Evolutionary conservation across 1,140 invertebrate species (phyloP).

Genomic region (Agrilus planipennis): DNA sequence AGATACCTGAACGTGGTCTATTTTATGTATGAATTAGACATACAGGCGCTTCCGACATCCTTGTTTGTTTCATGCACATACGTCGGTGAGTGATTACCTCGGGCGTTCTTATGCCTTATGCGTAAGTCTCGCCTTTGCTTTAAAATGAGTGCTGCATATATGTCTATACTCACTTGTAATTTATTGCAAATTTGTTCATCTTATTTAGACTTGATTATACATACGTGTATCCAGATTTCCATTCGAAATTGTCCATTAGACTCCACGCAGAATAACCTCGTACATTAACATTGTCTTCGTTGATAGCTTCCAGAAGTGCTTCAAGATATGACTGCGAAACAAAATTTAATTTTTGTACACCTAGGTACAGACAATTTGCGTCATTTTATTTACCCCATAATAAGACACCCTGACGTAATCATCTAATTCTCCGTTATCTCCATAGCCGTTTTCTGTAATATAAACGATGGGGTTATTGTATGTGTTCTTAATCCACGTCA

Average conservation of each 20-base stretch:
- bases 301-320: slow-evolving; percentile 49
- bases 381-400: slow-evolving; percentile 30
- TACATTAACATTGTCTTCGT: slow-evolving; percentile 48
- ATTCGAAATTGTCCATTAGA: slow-evolving; percentile 71
- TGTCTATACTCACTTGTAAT: too few relatives aligned
- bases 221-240: slow-evolving; percentile 51
- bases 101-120: too few relatives aligned
- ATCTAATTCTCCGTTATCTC: slow-evolving; percentile 33
- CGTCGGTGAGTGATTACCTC: too few relatives aligned
- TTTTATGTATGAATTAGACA: too few relatives aligned
- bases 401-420: slow-evolving; percentile 40
- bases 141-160: too few relatives aligned
- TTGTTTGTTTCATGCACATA: too few relatives aligned
- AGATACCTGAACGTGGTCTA: too few relatives aligned
- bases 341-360: slow-evolving; percentile 22
- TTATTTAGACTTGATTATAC: too few relatives aligned
- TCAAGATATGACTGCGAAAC: slow-evolving; percentile 42
- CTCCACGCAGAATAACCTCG: slow-evolving; percentile 59
- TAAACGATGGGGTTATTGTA: slow-evolving; percentile 41
- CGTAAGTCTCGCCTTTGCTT: too few relatives aligned
- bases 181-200: too few relatives aligned
- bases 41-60: too few relatives aligned
- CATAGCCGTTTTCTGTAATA: slow-evolving; percentile 48
- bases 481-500: slow-evolving; percentile 41
- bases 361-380: background rate